phyloP scores from a whole-genome alignment of 2,888 invertebrate genomes.

The Lepeophtheirus nordmannii region DNA sequence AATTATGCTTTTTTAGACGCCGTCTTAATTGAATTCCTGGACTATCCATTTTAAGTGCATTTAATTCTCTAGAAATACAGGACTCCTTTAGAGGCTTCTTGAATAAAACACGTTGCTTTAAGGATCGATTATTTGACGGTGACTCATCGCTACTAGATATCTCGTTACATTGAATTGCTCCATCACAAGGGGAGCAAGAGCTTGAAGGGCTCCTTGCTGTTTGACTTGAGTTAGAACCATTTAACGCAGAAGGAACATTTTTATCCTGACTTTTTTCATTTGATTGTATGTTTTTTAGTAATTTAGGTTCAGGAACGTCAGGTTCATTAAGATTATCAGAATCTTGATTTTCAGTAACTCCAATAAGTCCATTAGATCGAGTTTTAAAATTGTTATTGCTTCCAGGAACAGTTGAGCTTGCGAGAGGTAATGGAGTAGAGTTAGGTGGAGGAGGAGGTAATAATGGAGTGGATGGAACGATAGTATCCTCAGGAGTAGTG shows the following conservation, averaged over 20 bases:
- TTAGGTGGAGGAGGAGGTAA: background rate
- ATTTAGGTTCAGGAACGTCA: background rate
- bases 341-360: background rate
- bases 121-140: background rate
- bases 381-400: background rate
- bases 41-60: background rate
- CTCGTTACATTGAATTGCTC: slow-evolving; percentile 23
- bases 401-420: background rate
- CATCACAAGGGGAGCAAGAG: background rate
- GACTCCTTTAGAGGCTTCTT: background rate
- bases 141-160: slow-evolving; percentile 12
- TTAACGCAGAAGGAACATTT: background rate
- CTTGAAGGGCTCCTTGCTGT: background rate
- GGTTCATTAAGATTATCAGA: background rate
- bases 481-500: background rate
- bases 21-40: background rate
- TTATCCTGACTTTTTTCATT: background rate
- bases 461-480: background rate
- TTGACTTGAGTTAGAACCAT: background rate
- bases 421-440: background rate
- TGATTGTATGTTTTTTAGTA: background rate
- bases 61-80: background rate
- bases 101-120: background rate
- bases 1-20: background rate
- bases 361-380: slow-evolving; percentile 4